Conservation (phyloP, 1,140 invertebrate genomes). For the Pollicipes pollicipes region DNA sequence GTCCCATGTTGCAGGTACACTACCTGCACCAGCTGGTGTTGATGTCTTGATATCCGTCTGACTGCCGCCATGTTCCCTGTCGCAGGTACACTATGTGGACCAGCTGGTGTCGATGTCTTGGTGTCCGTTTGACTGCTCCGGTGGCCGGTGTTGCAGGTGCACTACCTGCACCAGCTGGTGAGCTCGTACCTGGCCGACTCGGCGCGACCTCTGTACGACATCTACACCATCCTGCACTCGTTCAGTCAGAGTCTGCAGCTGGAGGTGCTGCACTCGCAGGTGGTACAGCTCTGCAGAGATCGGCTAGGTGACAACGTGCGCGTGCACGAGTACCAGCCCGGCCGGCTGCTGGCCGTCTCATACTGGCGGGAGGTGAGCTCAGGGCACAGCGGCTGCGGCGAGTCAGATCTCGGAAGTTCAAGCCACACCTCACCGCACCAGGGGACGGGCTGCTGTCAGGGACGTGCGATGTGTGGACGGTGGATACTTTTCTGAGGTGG, state of each 20-base stretch:
- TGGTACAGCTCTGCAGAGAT: conserved; percentile 65
- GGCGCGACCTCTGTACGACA: conserved; percentile 54
- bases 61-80: no score
- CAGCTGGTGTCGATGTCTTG: no score
- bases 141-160: no score
- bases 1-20: no score
- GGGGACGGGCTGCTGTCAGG: background rate
- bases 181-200: conserved; percentile 70
- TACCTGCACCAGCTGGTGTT: no score
- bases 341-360: conserved; percentile 68
- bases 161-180: conserved; percentile 76
- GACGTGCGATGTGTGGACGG: no score
- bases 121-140: no score
- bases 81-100: no score
- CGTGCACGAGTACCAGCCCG: conserved; percentile 81
- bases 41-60: no score
- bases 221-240: conserved; percentile 73
- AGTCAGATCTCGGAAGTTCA: no score
- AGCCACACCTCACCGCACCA: conserved; percentile 3
- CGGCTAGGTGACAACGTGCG: conserved; percentile 74
- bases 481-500: no score
- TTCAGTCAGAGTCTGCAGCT: conserved; percentile 90
- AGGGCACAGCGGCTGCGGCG: no score
- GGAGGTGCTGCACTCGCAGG: conserved; percentile 88
- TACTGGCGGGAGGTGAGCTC: conserved; percentile 62